Evolutionary conservation across 2,113 vertebrate species (phyloP).

Genomic region (Rissa tridactyla): DNA sequence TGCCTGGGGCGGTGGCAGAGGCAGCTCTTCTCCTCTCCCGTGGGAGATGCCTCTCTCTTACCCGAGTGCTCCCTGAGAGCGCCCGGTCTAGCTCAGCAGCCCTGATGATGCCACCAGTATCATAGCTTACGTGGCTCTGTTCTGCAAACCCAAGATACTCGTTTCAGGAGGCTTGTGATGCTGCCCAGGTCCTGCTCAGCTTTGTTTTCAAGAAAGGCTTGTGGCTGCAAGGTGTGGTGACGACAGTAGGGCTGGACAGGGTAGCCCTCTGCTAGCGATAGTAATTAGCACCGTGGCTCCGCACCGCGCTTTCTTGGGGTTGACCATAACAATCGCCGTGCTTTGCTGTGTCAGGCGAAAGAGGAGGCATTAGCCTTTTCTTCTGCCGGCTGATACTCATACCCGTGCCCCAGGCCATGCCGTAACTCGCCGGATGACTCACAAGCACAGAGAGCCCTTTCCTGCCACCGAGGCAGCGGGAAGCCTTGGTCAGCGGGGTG

Average conservation of each 20-base stretch:
- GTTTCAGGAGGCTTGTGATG: background rate
- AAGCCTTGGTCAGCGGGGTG: background rate
- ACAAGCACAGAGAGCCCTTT: background rate
- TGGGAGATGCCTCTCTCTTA: background rate
- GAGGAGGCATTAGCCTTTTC: background rate
- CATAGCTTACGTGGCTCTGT: accelerated
- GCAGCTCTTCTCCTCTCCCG: background rate
- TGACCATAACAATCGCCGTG: background rate
- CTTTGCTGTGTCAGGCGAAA: background rate
- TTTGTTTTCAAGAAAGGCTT: background rate
- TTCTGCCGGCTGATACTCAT: background rate
- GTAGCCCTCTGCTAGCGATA: background rate
- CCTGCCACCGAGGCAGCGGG: background rate
- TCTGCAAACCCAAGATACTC: background rate
- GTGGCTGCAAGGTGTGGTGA: background rate
- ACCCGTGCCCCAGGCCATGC: background rate
- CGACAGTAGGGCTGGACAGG: background rate
- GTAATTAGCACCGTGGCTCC: background rate
- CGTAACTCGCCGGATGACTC: background rate
- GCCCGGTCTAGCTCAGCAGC: background rate
- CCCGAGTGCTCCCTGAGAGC: background rate
- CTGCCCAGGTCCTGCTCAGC: background rate
- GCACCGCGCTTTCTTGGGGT: accelerated
- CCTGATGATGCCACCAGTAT: background rate
- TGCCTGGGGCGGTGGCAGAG: background rate